These are phyloP conservation scores for Drosophila tripunctata DNA, from an alignment of 2,888 invertebrate genomes.

Conservation along the genomic window DNA sequence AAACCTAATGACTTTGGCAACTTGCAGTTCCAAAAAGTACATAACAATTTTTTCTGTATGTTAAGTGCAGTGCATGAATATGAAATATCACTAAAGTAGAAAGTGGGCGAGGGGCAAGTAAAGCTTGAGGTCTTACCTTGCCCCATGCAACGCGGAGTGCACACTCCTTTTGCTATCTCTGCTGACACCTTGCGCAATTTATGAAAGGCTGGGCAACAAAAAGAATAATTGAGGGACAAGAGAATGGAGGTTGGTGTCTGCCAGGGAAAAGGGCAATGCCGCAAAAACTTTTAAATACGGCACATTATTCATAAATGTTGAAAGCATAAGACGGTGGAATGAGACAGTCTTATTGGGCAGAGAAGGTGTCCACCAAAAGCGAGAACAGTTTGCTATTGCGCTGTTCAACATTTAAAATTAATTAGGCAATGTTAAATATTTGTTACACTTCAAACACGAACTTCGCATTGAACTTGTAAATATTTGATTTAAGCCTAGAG, in stretches of 20 bases:
- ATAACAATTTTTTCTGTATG: slow-evolving; percentile 54
- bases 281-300: slow-evolving; percentile 73
- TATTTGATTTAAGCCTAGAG: slow-evolving; percentile 36
- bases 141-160: slow-evolving; percentile 25
- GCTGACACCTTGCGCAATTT: slow-evolving; percentile 74
- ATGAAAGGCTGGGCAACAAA: slow-evolving; percentile 54
- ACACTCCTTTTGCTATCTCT: slow-evolving; percentile 57
- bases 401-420: slow-evolving; percentile 58
- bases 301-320: slow-evolving; percentile 73
- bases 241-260: neutral
- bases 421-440: slow-evolving; percentile 71
- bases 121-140: slow-evolving; percentile 44
- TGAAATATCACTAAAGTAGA: slow-evolving; percentile 59
- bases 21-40: slow-evolving; percentile 50
- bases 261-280: slow-evolving; percentile 19
- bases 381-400: slow-evolving; percentile 22
- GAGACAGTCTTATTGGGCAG: neutral
- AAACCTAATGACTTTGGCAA: slow-evolving; percentile 66
- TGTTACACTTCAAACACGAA: slow-evolving; percentile 66
- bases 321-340: slow-evolving; percentile 12
- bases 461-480: slow-evolving; percentile 69
- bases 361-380: neutral
- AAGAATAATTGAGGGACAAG: neutral
- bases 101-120: slow-evolving; percentile 1
- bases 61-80: slow-evolving; percentile 57